Conservation (phyloP, 2,113 vertebrate genomes). For the Anoplopoma fimbria region DNA sequence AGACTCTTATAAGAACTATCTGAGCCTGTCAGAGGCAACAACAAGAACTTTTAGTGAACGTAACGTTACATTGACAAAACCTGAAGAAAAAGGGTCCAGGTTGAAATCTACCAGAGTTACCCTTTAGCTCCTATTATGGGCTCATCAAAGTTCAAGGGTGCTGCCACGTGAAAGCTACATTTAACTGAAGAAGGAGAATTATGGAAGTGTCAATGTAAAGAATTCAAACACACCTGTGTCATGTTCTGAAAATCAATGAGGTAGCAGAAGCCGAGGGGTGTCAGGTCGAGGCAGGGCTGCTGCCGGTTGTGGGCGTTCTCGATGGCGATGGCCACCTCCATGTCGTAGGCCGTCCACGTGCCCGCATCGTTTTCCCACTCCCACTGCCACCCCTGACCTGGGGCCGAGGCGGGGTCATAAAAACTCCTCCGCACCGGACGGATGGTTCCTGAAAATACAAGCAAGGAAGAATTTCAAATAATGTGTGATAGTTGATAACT, state of each 20-base stretch:
- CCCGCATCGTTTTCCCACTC: conserved; percentile 96
- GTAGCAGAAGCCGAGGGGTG: conserved; percentile 96
- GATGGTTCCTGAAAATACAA: conserved; percentile 88
- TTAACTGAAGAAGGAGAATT: neutral
- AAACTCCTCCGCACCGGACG: conserved; percentile 94
- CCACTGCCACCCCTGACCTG: conserved; percentile 96
- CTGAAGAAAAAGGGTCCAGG: neutral
- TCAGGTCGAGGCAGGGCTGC: conserved; percentile 95
- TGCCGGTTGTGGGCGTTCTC: conserved; percentile 93
- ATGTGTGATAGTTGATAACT: neutral
- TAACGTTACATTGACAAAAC: neutral
- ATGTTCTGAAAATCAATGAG: conserved; percentile 96
- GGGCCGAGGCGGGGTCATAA: conserved; percentile 93
- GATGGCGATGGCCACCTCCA: conserved; percentile 96
- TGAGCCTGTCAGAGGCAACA: neutral
- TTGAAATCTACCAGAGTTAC: neutral
- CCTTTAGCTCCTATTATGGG: neutral
- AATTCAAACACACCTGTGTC: conserved; percentile 87
- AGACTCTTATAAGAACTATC: neutral
- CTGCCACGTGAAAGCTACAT: neutral
- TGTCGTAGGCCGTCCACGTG: conserved; percentile 95
- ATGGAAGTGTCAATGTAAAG: too few species aligned
- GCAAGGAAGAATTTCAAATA: neutral
- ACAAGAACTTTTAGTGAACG: neutral
- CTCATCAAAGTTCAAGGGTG: neutral